Conservation (phyloP, 2,113 vertebrate species). For the Aspidoscelis tigris region DNA sequence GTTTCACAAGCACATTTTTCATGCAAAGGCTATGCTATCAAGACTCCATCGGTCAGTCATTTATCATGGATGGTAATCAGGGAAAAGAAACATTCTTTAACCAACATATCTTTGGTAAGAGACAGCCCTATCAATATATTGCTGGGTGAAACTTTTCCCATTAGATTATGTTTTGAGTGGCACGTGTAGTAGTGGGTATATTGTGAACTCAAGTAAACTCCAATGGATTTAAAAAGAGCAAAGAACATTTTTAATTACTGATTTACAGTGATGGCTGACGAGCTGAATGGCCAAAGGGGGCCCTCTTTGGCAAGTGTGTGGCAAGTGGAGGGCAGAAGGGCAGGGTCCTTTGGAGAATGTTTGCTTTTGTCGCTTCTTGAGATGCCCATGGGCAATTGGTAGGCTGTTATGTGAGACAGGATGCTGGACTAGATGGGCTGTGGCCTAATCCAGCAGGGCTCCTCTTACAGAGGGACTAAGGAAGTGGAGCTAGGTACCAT, state of each 20-base stretch:
- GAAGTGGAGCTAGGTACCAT: too few species aligned
- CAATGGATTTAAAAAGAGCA: background rate
- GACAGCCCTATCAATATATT: background rate
- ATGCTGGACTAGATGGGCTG: too few species aligned
- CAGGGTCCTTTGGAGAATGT: too few species aligned
- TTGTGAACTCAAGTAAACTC: background rate
- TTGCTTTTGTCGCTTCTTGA: too few species aligned
- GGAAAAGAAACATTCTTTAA: background rate
- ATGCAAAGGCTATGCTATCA: constrained; percentile 1
- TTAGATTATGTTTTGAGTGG: background rate
- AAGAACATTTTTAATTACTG: background rate
- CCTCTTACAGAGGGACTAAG: too few species aligned
- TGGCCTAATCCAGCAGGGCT: too few species aligned
- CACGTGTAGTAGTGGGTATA: background rate
- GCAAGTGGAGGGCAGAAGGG: too few species aligned
- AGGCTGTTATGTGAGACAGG: too few species aligned
- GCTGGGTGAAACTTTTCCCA: background rate
- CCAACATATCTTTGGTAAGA: background rate
- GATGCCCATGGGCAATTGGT: too few species aligned
- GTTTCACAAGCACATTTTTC: constrained; percentile 7
- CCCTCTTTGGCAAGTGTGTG: too few species aligned
- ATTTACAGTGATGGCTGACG: background rate
- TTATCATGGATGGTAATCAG: constrained; percentile 5
- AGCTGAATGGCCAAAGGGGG: too few species aligned
- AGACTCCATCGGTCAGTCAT: background rate